phyloP scores from a whole-genome alignment of 2,888 invertebrate genomes.

The Drosophila subquinaria region DNA sequence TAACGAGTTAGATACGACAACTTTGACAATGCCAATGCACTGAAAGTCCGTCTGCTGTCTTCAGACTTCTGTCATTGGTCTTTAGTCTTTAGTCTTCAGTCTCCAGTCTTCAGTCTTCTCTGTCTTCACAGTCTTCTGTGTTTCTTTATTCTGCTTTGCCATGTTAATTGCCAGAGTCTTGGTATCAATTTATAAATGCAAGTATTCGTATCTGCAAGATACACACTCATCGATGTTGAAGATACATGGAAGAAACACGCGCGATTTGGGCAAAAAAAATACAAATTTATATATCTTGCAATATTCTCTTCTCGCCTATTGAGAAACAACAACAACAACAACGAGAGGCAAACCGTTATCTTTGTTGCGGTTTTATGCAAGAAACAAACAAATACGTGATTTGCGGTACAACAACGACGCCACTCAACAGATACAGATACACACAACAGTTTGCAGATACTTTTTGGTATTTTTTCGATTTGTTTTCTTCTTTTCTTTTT shows the following conservation, averaged over 20 bases:
- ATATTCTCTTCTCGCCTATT: conserved; percentile 22
- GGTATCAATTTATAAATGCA: conserved; percentile 48
- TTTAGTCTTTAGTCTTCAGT: not conserved
- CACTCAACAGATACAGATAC: conserved; percentile 27
- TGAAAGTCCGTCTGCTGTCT: conserved; percentile 2
- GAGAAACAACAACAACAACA: not conserved
- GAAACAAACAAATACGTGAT: conserved; percentile 64
- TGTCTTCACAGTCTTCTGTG: conserved; percentile 4
- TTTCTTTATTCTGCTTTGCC: conserved; percentile 9
- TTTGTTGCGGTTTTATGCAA: conserved; percentile 56
- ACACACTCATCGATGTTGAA: conserved; percentile 18
- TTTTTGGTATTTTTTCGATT: conserved; percentile 16
- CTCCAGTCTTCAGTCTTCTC: not conserved
- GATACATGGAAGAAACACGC: conserved; percentile 13
- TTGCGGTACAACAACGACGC: conserved; percentile 42
- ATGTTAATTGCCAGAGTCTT: conserved; percentile 55
- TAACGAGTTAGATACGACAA: conserved; percentile 26
- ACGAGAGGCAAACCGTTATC: conserved; percentile 51
- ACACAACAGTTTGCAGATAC: conserved; percentile 26
- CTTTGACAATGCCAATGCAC: conserved; percentile 46
- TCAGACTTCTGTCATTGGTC: not conserved
- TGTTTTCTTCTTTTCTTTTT: conserved; percentile 1
- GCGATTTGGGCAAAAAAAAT: not conserved
- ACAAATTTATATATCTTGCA: conserved; percentile 9
- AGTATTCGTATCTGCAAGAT: conserved; percentile 41